Evolutionary conservation across 2,888 invertebrate species (phyloP).

Genomic region (Ichneumon xanthorius): DNA sequence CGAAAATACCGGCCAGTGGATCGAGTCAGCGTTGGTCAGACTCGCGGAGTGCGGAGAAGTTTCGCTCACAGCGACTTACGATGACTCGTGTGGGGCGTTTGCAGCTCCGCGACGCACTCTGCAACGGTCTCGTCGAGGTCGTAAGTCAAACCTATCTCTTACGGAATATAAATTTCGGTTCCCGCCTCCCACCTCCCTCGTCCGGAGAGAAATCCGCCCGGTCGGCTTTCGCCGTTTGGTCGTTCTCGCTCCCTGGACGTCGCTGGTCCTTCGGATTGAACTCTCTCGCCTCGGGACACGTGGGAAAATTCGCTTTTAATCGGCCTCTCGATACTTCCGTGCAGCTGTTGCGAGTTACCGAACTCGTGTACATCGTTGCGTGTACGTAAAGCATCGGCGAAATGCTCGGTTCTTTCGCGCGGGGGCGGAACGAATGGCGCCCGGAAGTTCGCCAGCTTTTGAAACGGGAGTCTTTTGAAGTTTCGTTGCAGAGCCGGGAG

Average conservation of each 20-base stretch:
- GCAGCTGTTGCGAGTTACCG: conserved; percentile 43
- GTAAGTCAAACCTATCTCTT: conserved; percentile 35
- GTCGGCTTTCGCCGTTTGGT: not conserved
- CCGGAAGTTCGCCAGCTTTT: not conserved
- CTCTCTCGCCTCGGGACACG: conserved; percentile 13
- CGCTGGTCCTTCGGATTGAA: not conserved
- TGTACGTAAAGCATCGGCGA: not conserved
- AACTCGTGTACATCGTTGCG: conserved; percentile 21
- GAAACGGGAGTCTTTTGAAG: conserved; percentile 1
- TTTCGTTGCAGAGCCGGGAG: not conserved
- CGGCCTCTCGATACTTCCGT: conserved; percentile 9
- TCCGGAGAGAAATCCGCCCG: not conserved
- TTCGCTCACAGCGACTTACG: not conserved
- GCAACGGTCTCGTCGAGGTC: conserved; percentile 18
- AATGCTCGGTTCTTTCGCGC: not conserved
- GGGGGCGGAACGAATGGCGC: no score
- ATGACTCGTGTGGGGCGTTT: not conserved
- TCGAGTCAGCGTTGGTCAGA: conserved; percentile 40
- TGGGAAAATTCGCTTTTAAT: conserved; percentile 41
- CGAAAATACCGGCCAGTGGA: not conserved
- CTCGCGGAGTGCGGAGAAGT: conserved; percentile 13
- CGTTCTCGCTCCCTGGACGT: not conserved
- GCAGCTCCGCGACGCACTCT: not conserved
- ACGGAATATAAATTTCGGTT: conserved; percentile 6
- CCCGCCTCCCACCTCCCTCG: not conserved